Evolutionary conservation across 2,113 vertebrate genomes (phyloP).

Genomic region (Podarcis raffonei): DNA sequence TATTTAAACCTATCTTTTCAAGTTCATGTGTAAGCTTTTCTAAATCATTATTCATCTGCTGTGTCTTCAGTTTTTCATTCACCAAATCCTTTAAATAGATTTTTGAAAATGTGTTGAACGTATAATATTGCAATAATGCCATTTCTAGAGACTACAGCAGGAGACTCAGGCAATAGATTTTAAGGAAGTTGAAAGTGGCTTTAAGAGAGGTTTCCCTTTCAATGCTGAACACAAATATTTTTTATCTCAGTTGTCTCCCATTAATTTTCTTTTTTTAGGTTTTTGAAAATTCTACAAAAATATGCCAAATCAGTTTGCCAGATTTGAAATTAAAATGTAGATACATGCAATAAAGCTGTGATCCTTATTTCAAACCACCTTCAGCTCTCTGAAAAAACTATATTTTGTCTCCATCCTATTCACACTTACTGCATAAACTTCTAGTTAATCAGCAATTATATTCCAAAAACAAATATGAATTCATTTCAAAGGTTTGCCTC

Average conservation of each 20-base stretch:
- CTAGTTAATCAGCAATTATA: background rate
- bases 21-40: constrained; percentile 96
- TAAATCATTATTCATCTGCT: constrained; percentile 96
- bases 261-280: background rate
- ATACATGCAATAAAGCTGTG: background rate
- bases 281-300: background rate
- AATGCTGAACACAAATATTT: no score
- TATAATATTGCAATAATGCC: background rate
- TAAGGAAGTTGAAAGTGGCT: background rate
- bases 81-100: constrained; percentile 88
- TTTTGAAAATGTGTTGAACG: background rate
- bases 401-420: no score
- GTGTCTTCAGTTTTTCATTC: constrained; percentile 92
- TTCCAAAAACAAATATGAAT: background rate
- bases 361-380: background rate
- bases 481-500: background rate
- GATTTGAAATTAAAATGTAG: background rate
- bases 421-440: background rate
- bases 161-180: background rate
- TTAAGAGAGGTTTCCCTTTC: background rate
- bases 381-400: background rate
- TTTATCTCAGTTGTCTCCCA: background rate
- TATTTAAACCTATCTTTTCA: constrained; percentile 97
- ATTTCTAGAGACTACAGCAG: background rate
- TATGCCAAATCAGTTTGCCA: constrained; percentile 35